phyloP scores from a whole-genome alignment of 2,797 vertebrate species.

The Knipowitschia caucasica region DNA sequence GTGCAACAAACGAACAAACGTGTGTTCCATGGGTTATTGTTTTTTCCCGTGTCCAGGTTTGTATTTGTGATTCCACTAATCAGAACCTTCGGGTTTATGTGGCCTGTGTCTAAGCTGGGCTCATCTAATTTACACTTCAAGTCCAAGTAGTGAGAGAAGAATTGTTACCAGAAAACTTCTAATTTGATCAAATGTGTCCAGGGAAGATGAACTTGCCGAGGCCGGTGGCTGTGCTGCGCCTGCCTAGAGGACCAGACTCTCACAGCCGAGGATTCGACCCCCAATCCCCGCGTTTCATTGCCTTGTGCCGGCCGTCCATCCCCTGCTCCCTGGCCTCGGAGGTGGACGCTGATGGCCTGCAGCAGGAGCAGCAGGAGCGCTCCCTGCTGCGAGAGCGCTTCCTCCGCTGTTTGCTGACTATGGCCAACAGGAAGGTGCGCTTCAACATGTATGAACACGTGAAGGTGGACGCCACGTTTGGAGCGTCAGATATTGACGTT shows the following conservation, averaged over 20 bases:
- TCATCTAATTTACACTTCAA: no score
- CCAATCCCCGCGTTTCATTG: constrained; percentile 70
- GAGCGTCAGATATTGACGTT: constrained; percentile 83
- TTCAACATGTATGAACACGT: constrained; percentile 81
- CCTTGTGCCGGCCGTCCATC: constrained; percentile 66
- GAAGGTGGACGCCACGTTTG: constrained; percentile 77
- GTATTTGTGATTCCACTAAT: neutral
- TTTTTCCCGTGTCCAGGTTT: no score
- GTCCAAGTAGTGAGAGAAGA: no score
- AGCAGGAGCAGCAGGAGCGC: constrained; percentile 70
- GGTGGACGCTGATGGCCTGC: constrained; percentile 8
- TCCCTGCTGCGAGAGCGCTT: constrained; percentile 79
- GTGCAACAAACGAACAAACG: no score
- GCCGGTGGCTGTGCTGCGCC: constrained; percentile 75
- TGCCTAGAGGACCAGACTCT: constrained; percentile 81
- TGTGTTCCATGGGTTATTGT: no score
- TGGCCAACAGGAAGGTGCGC: constrained; percentile 71
- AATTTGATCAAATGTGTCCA: neutral
- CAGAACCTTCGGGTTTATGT: no score
- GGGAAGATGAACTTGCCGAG: constrained; percentile 47
- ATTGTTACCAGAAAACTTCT: neutral
- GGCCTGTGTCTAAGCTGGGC: no score
- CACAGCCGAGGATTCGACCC: constrained; percentile 84
- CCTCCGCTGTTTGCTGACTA: constrained; percentile 78
- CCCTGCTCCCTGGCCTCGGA: constrained; percentile 12